Conservation (phyloP, 2,888 invertebrate species). For the Chesias legatella region DNA sequence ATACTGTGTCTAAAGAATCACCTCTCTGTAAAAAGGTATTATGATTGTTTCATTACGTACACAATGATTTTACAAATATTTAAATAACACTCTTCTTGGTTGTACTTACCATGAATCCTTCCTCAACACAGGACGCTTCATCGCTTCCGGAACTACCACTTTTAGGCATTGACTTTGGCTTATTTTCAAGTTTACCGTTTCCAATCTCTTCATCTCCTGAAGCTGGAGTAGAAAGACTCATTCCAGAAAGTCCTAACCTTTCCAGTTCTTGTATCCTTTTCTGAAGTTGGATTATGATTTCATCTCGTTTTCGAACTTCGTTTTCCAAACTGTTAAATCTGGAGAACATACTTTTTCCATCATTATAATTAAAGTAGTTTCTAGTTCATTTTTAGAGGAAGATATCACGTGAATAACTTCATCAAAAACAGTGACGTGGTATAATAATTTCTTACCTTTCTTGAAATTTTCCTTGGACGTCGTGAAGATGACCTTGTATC, state of each 20-base stretch:
- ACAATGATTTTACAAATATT: too few relatives aligned
- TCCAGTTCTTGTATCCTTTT: constrained; percentile 86
- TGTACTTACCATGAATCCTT: constrained; percentile 70
- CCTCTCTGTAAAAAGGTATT: constrained; percentile 78
- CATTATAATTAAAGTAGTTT: constrained; percentile 28
- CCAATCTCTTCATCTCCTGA: constrained; percentile 29
- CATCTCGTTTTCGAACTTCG: constrained; percentile 90
- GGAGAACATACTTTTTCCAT: constrained; percentile 33
- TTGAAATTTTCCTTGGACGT: constrained; percentile 86
- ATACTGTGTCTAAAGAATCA: constrained; percentile 84
- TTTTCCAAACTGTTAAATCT: constrained; percentile 88
- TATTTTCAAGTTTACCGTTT: constrained; percentile 15
- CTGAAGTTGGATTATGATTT: constrained; percentile 89
- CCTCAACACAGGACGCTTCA: constrained; percentile 64
- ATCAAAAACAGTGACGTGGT: too few relatives aligned
- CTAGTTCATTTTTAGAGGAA: constrained; percentile 35
- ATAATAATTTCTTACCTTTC: constrained; percentile 70
- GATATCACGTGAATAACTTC: background rate
- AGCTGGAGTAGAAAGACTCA: constrained; percentile 29
- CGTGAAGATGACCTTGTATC: constrained; percentile 86
- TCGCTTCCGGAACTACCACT: constrained; percentile 72
- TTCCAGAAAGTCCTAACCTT: constrained; percentile 49
- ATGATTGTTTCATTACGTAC: background rate
- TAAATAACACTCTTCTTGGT: too few relatives aligned
- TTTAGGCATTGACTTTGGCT: constrained; percentile 40